Conservation (phyloP, 2,888 invertebrate genomes). For the Myopa testacea region DNA sequence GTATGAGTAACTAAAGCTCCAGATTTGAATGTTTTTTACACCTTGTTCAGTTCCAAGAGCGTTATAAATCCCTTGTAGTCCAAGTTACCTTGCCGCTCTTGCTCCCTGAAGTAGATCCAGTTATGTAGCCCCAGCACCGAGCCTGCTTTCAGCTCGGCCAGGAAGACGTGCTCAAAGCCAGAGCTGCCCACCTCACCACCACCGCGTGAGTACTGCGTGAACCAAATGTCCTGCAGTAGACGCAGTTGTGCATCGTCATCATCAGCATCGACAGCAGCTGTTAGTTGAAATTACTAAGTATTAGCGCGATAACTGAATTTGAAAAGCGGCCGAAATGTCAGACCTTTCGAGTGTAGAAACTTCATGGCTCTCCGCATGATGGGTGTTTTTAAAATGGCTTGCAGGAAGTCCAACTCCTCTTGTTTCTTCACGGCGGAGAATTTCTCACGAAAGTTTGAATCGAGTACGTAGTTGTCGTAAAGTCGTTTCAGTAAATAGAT, state of each 20-base stretch:
- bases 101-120: slow-evolving; percentile 62
- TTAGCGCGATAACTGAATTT: not conserved
- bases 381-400: slow-evolving; percentile 56
- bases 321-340: not conserved
- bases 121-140: slow-evolving; percentile 61
- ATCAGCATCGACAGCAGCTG: slow-evolving; percentile 52
- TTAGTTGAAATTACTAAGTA: not conserved
- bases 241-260: slow-evolving; percentile 55
- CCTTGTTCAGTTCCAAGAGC: slow-evolving; percentile 55
- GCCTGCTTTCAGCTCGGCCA: slow-evolving; percentile 58
- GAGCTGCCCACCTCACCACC: slow-evolving; percentile 59
- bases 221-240: slow-evolving; percentile 59
- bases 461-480: slow-evolving; percentile 60
- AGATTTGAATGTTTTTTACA: slow-evolving; percentile 34
- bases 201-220: slow-evolving; percentile 59
- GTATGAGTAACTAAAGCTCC: not conserved
- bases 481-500: slow-evolving; percentile 54
- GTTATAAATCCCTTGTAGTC: slow-evolving; percentile 59
- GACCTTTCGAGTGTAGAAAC: slow-evolving; percentile 48
- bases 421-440: slow-evolving; percentile 51
- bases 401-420: slow-evolving; percentile 58
- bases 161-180: slow-evolving; percentile 61
- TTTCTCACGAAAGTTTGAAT: slow-evolving; percentile 51
- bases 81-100: slow-evolving; percentile 58
- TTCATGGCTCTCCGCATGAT: slow-evolving; percentile 60